Evolutionary conservation across 2,113 vertebrate genomes (phyloP).

Genomic region (Gopherus flavomarginatus): DNA sequence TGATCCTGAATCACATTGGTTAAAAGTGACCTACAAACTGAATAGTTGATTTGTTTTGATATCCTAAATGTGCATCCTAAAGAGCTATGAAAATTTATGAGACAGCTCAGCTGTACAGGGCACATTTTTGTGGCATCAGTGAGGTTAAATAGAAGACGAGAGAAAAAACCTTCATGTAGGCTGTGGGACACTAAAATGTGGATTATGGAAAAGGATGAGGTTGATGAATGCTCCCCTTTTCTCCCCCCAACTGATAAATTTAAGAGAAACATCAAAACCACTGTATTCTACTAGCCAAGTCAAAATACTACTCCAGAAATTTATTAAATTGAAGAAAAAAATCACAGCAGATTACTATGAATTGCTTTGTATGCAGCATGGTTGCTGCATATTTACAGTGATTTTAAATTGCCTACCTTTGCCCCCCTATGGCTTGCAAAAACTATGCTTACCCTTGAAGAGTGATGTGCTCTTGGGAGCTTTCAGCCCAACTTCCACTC

Average conservation of each 20-base stretch:
- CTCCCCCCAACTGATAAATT: neutral
- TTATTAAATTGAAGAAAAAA: slow-evolving; percentile 20
- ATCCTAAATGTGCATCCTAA: neutral
- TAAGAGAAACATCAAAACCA: slow-evolving; percentile 34
- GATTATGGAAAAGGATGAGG: neutral
- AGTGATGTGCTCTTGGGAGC: slow-evolving; percentile 89
- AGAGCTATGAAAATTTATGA: neutral
- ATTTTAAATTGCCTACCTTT: slow-evolving; percentile 57
- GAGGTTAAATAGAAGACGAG: neutral
- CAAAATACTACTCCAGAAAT: slow-evolving; percentile 46
- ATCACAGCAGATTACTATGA: slow-evolving; percentile 59
- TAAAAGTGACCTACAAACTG: neutral
- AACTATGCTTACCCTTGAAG: slow-evolving; percentile 89
- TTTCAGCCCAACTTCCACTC: slow-evolving; percentile 94
- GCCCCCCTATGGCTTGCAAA: slow-evolving; percentile 50
- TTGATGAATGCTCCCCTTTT: neutral
- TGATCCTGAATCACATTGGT: neutral
- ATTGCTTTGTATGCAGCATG: slow-evolving; percentile 11
- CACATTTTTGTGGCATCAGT: neutral
- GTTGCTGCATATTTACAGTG: slow-evolving; percentile 43
- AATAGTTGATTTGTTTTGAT: neutral
- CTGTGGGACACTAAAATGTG: neutral
- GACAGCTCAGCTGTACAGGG: neutral
- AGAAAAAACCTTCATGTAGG: neutral
- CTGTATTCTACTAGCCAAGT: slow-evolving; percentile 41